Base-by-base conservation (phyloP, 2,113 vertebrate genomes). In the Mastomys natalensis region DNA sequence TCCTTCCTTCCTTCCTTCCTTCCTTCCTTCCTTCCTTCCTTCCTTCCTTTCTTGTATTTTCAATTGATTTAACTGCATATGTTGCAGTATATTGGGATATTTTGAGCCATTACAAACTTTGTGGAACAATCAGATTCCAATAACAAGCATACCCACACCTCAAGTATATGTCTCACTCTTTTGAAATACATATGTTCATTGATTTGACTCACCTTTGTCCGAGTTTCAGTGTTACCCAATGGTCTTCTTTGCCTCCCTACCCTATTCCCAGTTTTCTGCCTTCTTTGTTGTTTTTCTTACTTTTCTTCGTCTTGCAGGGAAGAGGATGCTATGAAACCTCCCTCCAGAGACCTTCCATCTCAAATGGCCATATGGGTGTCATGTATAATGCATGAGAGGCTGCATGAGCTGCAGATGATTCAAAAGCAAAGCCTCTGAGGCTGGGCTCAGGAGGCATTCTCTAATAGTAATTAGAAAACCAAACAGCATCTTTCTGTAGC, bases 301-400 rank as follows among this genome's bases (percentile, higher is more conserved):
- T 34, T 89, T 84, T 95, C 55, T 82, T 84, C 48, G 74, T 94
- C 84, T 74, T 88, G 55, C 89, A 86, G 95, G 92, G 92, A 97
- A 98, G 97, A 97, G 91, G 97, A 82, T 96, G 97, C 84, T 84
- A 72, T 91, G 89, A 93, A 93, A 66, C 77, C 88, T 96, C 78
- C 80, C 98, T 96, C 97, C 19, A 64, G 98, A 97, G 97, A 97
- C 93, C 60, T 37, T 97, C 92, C 94, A 95, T 95, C 97, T 97
- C 97, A 95, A 93, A 94, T 26, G 87, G 95, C 97, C 98, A 98
- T 98, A 97, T 98, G 98, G 95, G 97, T 98, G 98, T 98, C 98
- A 99, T 98, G 98, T 98, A 98, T 98, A 98, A 98, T 98, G 97
- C 96, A 98, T 98, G 97, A 98, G 97, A 97, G 98, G 37, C 97